Conservation (phyloP, 1,140 invertebrate species). For the Doryteuthis pealeii region DNA sequence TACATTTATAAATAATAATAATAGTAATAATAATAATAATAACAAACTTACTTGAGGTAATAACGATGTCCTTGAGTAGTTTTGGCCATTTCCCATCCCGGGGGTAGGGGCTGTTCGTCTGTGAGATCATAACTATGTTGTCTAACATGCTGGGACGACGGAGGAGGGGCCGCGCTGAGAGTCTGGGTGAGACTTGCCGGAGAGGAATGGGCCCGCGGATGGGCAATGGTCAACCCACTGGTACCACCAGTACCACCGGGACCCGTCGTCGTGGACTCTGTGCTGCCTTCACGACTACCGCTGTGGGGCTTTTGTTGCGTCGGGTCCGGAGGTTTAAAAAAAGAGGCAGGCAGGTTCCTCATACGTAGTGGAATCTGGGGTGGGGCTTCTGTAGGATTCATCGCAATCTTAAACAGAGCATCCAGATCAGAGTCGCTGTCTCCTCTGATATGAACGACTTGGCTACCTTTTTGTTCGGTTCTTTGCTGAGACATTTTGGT, state of each 20-base stretch:
- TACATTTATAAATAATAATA: no score
- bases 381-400: constrained; percentile 77
- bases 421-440: constrained; percentile 91
- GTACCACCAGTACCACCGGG: constrained; percentile 29
- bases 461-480: constrained; percentile 54
- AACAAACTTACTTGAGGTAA: constrained; percentile 56
- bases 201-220: constrained; percentile 92
- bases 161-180: constrained; percentile 78
- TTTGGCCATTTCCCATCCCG: constrained; percentile 56
- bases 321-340: constrained; percentile 92
- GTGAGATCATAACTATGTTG: constrained; percentile 87
- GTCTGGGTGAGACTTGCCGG: constrained; percentile 88
- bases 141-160: constrained; percentile 72
- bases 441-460: constrained; percentile 82
- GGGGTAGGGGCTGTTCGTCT: constrained; percentile 51
- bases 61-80: constrained; percentile 54
- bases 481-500: constrained; percentile 51
- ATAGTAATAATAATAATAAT: constrained; percentile 27
- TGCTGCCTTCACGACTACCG: constrained; percentile 76
- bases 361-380: constrained; percentile 88
- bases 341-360: constrained; percentile 93
- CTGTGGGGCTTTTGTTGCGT: constrained; percentile 74
- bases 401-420: constrained; percentile 86
- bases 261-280: constrained; percentile 67
- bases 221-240: constrained; percentile 57